These are phyloP conservation scores for Pteropus rufus DNA, from an alignment of 2,797 vertebrate genomes.

Conservation along the genomic window DNA sequence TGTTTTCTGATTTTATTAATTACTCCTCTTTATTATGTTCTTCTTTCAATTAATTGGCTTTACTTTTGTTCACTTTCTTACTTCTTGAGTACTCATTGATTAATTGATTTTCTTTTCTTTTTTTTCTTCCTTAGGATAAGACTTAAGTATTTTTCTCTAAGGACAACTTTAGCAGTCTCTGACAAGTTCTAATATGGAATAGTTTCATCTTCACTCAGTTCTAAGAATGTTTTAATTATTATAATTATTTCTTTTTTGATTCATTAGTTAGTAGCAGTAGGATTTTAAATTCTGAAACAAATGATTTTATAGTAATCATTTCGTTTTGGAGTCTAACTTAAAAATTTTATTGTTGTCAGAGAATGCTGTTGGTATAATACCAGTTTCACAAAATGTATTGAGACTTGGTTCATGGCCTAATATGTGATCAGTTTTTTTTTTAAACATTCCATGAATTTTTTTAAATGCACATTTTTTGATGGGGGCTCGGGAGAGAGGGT, in stretches of 20 bases:
- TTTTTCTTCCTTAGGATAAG: slow-evolving; percentile 16
- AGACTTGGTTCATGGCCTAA: background rate
- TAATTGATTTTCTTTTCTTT: background rate
- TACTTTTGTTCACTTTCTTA: slow-evolving; percentile 1
- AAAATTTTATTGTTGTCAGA: background rate
- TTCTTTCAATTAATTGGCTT: background rate
- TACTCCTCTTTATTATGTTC: background rate
- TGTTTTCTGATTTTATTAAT: slow-evolving; percentile 7
- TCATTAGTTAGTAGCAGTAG: slow-evolving; percentile 15
- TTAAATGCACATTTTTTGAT: background rate
- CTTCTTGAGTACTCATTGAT: background rate
- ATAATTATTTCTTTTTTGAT: slow-evolving; percentile 28
- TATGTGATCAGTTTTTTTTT: background rate
- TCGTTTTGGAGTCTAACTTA: background rate
- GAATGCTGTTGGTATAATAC: background rate
- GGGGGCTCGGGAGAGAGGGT: background rate
- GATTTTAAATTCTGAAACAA: slow-evolving; percentile 27
- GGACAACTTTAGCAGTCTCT: background rate
- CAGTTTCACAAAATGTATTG: background rate
- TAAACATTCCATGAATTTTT: background rate
- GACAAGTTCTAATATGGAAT: background rate
- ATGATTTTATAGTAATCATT: slow-evolving; percentile 33
- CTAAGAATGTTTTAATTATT: background rate
- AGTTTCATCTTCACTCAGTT: slow-evolving; percentile 16
- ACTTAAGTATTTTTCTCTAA: slow-evolving; percentile 22